Evolutionary conservation across 2,888 invertebrate species (phyloP), one percentile per base, ranked within the genome.

Genomic region (Polymixis flavicincta): DNA sequence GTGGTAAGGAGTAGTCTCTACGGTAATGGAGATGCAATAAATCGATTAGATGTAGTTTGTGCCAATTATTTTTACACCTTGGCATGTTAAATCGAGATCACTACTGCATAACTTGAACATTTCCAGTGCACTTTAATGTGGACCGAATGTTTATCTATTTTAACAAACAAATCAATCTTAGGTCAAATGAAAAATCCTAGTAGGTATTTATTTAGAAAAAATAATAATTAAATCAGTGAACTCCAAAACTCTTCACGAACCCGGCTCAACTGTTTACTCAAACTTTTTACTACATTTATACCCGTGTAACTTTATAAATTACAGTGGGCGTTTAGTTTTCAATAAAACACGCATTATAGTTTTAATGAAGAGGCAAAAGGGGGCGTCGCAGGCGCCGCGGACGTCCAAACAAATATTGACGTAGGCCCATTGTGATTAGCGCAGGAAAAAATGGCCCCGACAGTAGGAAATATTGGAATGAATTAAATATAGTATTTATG

Each of bases 321-420:
- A 80, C 57, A 74, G 87, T 91, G 92, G 93, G 93, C 92, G 93
- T 90, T 70, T 90, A 85, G 87, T 88, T 90, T 90, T 90, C 89
- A 92, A 92, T 92, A 91, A 88, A 89, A 89, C 90, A 91, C 89
- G 91, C 89, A 92, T 93, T 90, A 90, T 89, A 76, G 87, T 89
- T 85, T 85, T 93, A 92, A 92, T 90, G 90, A 92, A 88, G 91
- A 91, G 93, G 93, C 90, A 90, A 91, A 88, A 92, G 89, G 89
- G 91, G 94, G 93, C 93, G 93, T 82, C 32, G 57, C 85, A 72
- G 67, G 80, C 85, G 80, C 83, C 81, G 85, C 80, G 83, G 83
- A 76, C 80, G 82, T 78, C 77, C 75, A 83, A 88, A 90, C 86
- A 87, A 78, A 77, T 76, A 74, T 80, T 80, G 77, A 83, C 79